phyloP scores from a whole-genome alignment of 1,140 invertebrate genomes.

The Ips typographus region DNA sequence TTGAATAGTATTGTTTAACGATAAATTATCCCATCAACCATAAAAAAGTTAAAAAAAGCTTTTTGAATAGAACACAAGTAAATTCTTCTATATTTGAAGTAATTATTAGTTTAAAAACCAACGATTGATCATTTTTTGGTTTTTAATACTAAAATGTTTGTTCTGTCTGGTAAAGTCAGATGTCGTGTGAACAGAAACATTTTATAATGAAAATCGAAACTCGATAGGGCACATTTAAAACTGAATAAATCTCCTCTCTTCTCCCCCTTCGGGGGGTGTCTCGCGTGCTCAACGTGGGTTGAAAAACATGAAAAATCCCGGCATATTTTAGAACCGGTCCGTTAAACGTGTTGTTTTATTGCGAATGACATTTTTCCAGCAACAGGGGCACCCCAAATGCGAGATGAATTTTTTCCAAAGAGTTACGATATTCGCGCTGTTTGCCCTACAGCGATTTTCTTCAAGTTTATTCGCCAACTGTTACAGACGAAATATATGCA shows the following conservation, averaged over 20 bases:
- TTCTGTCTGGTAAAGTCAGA: not conserved
- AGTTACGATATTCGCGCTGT: not conserved
- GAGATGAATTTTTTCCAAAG: not conserved
- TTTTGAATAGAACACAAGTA: too few species aligned
- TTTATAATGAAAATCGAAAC: not conserved
- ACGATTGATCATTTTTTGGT: not conserved
- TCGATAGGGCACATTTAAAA: not conserved
- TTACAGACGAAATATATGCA: not conserved
- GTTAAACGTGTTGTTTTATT: constrained; percentile 4
- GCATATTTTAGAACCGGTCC: constrained; percentile 4
- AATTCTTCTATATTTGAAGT: not conserved
- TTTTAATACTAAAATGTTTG: not conserved
- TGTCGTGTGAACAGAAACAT: not conserved
- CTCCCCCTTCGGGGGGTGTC: not conserved
- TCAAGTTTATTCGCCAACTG: not conserved
- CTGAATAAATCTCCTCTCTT: not conserved
- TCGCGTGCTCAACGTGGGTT: not conserved
- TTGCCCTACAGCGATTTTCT: not conserved
- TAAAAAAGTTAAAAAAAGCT: too few species aligned
- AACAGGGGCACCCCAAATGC: constrained; percentile 1
- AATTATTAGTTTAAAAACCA: not conserved
- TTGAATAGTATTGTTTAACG: too few species aligned
- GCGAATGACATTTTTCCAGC: constrained; percentile 2
- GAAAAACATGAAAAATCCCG: constrained; percentile 3
- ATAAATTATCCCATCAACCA: too few species aligned